These are phyloP conservation scores for Phalacrocorax aristotelis DNA, from an alignment of 2,113 vertebrate species.

Conservation along the genomic window DNA sequence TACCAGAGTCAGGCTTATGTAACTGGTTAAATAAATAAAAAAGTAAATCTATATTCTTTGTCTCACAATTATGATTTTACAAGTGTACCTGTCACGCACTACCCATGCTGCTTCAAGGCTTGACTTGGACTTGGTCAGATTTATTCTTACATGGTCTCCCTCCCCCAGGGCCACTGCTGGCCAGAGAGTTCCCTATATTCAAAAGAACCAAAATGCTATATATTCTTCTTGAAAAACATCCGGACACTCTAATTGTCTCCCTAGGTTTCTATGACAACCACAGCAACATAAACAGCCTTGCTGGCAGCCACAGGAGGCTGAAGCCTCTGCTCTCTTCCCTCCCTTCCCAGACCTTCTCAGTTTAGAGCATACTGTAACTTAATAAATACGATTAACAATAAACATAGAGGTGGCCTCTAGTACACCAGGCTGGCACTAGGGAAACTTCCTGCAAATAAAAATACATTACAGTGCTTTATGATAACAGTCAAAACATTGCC, in stretches of 20 bases:
- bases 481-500: background rate
- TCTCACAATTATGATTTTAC: background rate
- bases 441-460: conserved; percentile 10
- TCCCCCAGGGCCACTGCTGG: background rate
- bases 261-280: conserved; percentile 55
- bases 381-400: background rate
- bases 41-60: background rate
- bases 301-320: conserved; percentile 37
- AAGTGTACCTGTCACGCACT: accelerated
- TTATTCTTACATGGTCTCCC: background rate
- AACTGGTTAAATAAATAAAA: background rate
- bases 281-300: conserved; percentile 53
- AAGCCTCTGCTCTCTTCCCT: conserved; percentile 14
- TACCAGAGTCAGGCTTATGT: background rate
- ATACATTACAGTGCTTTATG: background rate
- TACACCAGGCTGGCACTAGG: background rate
- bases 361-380: background rate
- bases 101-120: background rate
- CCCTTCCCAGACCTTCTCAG: background rate
- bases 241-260: conserved; percentile 37
- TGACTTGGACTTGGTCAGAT: background rate
- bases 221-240: conserved; percentile 36
- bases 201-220: background rate
- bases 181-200: background rate
- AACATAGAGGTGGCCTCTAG: background rate